Evolutionary conservation across 2,113 vertebrate genomes (phyloP), one percentile per base, ranked within the genome.

Genomic region (Alethe diademata): DNA sequence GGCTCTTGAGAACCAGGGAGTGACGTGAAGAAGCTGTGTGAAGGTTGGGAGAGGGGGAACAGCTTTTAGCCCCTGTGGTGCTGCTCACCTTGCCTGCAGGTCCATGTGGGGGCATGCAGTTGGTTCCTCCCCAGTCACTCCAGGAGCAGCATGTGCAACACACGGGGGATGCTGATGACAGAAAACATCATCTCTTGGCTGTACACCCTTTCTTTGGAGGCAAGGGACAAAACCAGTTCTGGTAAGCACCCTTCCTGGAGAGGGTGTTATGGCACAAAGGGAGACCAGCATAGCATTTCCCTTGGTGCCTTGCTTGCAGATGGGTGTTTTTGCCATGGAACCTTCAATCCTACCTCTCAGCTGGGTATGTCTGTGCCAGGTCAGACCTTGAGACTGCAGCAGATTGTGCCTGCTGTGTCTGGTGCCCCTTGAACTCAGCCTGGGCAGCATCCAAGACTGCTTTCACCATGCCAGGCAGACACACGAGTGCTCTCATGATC

Each of bases 31-130:
- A 57, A 43, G 42, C 19, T 5, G 0, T 40, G 19, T 26, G 17
- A 47, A 15, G 48, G 18, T 17, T 60, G 26, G 3, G 1, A n/a
- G 42, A 53, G 2, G 4, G 13, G 6, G 22, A 78, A 8, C 35
- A 58, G 3, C 11, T 69, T 75, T 69, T 23, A 51, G 9, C 8
- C 19, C 12, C 19, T 0, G 0, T 0, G 0, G 26, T 36, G 62
- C 64, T 47, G 19, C 35, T 86, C 40, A 18, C 12, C n/a, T 43
- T 35, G 9, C 33, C 51, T 20, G 28, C 0, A 5, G 19, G 12
- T 58, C 14, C 22, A 3, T 13, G 33, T 8, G 1, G 24, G 66
- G 64, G 1, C 12, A 22, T 35, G 33, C 31, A 72, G 23, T 2
- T 1, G 0, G 16, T 11, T 60, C 35, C 10, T 56, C 12, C 16